Conservation (phyloP, 1,140 invertebrate species). For the Bombus turneri region DNA sequence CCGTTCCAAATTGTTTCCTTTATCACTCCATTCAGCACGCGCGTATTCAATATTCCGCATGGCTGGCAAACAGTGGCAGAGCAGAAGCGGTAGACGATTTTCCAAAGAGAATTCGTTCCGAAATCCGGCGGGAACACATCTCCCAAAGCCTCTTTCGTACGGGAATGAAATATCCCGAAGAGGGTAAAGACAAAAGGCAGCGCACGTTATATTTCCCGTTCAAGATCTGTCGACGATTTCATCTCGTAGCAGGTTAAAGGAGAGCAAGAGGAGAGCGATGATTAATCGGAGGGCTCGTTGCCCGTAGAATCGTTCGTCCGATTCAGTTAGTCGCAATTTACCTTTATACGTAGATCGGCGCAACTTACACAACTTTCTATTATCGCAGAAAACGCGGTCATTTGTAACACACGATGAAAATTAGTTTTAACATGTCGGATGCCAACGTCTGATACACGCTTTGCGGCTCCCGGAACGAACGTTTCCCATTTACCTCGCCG, state of each 20-base stretch:
- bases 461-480: background rate
- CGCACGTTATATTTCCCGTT: background rate
- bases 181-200: background rate
- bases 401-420: background rate
- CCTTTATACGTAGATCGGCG: background rate
- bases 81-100: background rate
- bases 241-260: no score
- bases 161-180: background rate
- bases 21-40: background rate
- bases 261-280: background rate
- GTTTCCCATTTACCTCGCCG: conserved; percentile 8
- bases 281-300: background rate
- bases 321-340: conserved; percentile 3
- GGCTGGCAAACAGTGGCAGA: no score
- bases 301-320: background rate
- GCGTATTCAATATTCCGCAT: background rate
- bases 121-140: conserved; percentile 13
- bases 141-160: conserved; percentile 12
- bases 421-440: conserved; percentile 25
- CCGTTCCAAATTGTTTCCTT: background rate
- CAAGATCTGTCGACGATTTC: background rate
- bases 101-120: background rate
- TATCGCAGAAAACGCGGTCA: background rate
- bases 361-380: background rate
- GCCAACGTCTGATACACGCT: conserved; percentile 11